Conservation (phyloP, 2,797 vertebrate genomes). For the Echeneis naucrates region DNA sequence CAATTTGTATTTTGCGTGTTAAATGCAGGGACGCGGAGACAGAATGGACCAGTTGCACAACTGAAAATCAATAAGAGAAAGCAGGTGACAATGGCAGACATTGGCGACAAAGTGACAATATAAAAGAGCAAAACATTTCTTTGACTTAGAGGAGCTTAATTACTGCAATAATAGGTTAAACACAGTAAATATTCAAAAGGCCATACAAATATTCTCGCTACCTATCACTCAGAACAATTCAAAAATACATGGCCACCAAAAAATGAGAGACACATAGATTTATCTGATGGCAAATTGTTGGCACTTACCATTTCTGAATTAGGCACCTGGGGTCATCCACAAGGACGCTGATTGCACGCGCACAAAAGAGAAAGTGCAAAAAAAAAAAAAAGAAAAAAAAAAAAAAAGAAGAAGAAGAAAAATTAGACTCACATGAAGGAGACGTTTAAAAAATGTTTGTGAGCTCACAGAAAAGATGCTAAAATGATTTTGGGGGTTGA, state of each 20-base stretch:
- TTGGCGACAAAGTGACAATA: slow-evolving; percentile 1
- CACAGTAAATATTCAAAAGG: background rate
- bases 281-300: slow-evolving; percentile 53
- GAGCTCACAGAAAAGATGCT: slow-evolving; percentile 32
- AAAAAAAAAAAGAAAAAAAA: slow-evolving; percentile 19
- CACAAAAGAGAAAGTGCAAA: slow-evolving; percentile 42
- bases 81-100: slow-evolving; percentile 34
- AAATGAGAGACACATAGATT: slow-evolving; percentile 13
- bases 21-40: slow-evolving; percentile 16
- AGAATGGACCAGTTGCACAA: slow-evolving; percentile 37
- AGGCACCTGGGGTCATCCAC: slow-evolving; percentile 73
- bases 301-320: slow-evolving; percentile 78
- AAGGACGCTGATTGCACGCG: slow-evolving; percentile 55
- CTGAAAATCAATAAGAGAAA: slow-evolving; percentile 63
- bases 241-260: background rate
- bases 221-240: slow-evolving; percentile 1
- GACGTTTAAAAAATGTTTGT: slow-evolving; percentile 17
- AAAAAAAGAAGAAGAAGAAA: slow-evolving; percentile 39
- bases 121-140: background rate
- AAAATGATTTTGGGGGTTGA: slow-evolving; percentile 7
- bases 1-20: slow-evolving; percentile 20
- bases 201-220: background rate
- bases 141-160: background rate
- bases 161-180: background rate
- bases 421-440: slow-evolving; percentile 49